These are phyloP conservation scores for Stercorarius parasiticus DNA, from an alignment of 2,113 vertebrate species.

Conservation along the genomic window DNA sequence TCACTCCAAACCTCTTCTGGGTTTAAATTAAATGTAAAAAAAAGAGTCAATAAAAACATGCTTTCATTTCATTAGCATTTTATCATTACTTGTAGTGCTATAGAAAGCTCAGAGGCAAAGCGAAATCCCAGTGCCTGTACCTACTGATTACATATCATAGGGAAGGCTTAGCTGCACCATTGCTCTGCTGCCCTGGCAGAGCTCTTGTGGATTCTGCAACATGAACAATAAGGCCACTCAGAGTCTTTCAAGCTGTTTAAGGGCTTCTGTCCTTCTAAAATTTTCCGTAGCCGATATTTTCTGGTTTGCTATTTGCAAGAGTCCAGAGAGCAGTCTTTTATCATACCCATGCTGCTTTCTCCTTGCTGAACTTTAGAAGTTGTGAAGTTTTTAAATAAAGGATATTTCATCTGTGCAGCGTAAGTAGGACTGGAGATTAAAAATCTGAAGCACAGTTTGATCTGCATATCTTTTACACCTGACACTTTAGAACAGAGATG, in stretches of 20 bases:
- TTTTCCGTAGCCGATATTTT: not conserved
- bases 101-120: not conserved
- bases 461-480: not conserved
- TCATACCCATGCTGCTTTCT: not conserved
- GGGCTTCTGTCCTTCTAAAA: not conserved
- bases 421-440: not conserved
- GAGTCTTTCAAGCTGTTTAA: not conserved
- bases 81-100: not conserved
- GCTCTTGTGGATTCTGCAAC: not conserved
- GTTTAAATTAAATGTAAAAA: not conserved
- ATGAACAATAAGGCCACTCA: not conserved
- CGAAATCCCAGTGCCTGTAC: not conserved
- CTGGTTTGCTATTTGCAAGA: not conserved
- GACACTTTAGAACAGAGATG: not conserved
- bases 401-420: not conserved
- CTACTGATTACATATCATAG: not conserved
- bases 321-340: not conserved
- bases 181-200: not conserved
- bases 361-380: not conserved
- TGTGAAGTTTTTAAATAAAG: not conserved
- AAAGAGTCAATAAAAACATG: accelerated
- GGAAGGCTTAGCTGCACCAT: not conserved
- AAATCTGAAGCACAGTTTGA: not conserved
- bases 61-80: not conserved
- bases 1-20: not conserved